Percentiles rank a stretch among this genome's conserved stretches.
Evolutionary conservation across 2,797 vertebrate genomes (phyloP).

Genomic region (Eurystomus glaucurus): DNA sequence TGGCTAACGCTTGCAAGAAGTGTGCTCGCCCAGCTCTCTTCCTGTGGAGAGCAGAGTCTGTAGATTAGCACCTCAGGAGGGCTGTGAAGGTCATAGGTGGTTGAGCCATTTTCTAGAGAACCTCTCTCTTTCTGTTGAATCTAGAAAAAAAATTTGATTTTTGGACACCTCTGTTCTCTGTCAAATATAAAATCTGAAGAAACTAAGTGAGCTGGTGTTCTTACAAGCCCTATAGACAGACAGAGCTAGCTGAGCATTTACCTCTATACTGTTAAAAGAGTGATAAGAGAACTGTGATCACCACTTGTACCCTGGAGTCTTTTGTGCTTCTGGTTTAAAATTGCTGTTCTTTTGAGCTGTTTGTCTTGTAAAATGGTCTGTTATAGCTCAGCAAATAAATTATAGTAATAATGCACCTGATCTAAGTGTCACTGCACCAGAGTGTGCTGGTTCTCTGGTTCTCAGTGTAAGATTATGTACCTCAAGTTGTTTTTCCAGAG

Average conservation of each 20-base stretch:
- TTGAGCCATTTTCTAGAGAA: neutral
- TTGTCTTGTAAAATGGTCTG: neutral
- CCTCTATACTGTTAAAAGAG: neutral
- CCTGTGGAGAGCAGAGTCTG: neutral
- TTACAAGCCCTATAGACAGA: neutral
- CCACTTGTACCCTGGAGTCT: neutral
- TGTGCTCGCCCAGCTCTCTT: neutral
- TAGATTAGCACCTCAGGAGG: neutral
- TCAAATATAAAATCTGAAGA: neutral
- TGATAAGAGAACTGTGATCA: neutral
- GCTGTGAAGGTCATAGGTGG: accelerated
- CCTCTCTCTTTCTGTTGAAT: neutral
- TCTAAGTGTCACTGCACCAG: neutral
- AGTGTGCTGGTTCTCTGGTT: neutral
- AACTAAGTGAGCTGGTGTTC: neutral
- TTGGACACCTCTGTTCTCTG: neutral
- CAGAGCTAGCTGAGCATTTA: neutral
- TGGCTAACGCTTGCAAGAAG: neutral
- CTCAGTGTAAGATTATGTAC: neutral
- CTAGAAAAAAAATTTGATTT: neutral
- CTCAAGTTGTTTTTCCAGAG: neutral
- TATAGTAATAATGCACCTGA: neutral
- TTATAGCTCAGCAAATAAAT: neutral
- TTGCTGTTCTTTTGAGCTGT: neutral
- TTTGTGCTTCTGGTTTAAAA: neutral